These are phyloP conservation scores for Spatulosminthurus flaviceps DNA, from an alignment of 2,888 invertebrate genomes.

Conservation along the genomic window DNA sequence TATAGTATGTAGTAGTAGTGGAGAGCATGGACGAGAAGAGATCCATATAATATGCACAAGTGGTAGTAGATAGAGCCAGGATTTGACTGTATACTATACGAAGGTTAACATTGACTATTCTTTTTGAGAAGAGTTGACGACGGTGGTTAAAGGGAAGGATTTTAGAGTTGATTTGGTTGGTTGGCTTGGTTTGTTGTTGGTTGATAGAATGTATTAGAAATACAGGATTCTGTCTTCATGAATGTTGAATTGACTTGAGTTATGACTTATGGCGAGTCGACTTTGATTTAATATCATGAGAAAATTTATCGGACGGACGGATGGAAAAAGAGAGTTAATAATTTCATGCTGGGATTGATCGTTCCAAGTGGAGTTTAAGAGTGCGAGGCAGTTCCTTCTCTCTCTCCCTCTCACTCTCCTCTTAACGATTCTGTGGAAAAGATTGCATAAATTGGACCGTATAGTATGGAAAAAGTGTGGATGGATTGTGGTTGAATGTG, in stretches of 20 bases:
- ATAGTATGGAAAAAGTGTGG: slow-evolving; percentile 60
- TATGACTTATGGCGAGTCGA: slow-evolving; percentile 63
- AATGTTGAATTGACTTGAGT: slow-evolving; percentile 61
- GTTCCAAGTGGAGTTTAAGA: slow-evolving; percentile 41
- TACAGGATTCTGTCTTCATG: slow-evolving; percentile 48
- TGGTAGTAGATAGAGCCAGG: too few relatives aligned
- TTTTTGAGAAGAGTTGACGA: not conserved
- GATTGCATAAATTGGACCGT: slow-evolving; percentile 62
- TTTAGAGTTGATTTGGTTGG: slow-evolving; percentile 24
- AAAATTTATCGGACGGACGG: slow-evolving; percentile 62
- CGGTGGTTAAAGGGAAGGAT: slow-evolving; percentile 11
- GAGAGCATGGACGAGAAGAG: not conserved
- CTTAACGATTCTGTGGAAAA: slow-evolving; percentile 43
- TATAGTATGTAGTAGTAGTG: not conserved
- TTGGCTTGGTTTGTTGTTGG: slow-evolving; percentile 31
- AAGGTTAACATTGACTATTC: slow-evolving; percentile 21
- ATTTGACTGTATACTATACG: not conserved
- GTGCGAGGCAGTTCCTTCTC: slow-evolving; percentile 44
- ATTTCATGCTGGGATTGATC: slow-evolving; percentile 64
- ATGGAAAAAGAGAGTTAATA: slow-evolving; percentile 63
- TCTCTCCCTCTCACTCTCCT: slow-evolving; percentile 32
- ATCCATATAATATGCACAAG: too few relatives aligned
- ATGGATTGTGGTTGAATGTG: slow-evolving; percentile 62
- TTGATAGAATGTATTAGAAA: slow-evolving; percentile 39
- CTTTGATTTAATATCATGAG: slow-evolving; percentile 64